phyloP scores from a whole-genome alignment of 2,113 vertebrate genomes.

The Coryphaenoides rupestris region DNA sequence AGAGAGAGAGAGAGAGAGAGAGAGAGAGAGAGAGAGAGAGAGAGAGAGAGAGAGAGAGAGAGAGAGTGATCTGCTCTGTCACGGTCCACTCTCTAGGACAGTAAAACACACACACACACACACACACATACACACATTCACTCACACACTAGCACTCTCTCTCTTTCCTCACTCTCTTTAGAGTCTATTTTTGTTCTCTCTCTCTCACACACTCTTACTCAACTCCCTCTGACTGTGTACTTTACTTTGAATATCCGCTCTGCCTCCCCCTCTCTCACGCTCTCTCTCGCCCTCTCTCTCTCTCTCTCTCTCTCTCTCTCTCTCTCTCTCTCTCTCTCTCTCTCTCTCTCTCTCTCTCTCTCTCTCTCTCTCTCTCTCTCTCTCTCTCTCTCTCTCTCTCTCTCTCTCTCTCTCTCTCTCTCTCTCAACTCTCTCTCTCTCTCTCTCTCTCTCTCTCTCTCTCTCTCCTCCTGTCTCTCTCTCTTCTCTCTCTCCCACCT shows the following conservation, averaged over 20 bases:
- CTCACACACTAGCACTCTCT: constrained; percentile 5
- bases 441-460: background rate
- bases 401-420: constrained; percentile 9
- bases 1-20: no score
- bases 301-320: background rate
- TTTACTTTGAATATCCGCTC: constrained; percentile 3
- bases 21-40: no score
- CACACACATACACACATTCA: no score
- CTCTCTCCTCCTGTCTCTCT: background rate
- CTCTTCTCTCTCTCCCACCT: background rate
- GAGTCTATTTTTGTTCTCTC: background rate
- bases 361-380: constrained; percentile 3
- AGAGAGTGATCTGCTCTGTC: no score
- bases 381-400: constrained; percentile 15
- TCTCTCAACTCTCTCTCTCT: constrained; percentile 2
- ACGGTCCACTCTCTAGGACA: no score
- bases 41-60: no score
- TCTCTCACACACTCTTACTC: background rate
- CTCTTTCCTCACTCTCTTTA: constrained; percentile 3
- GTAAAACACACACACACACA: constrained; percentile 27
- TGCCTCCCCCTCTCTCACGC: background rate
- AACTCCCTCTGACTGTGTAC: constrained; percentile 3
- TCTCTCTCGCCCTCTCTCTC: background rate
- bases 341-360: constrained; percentile 1
- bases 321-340: background rate